Evolutionary conservation across 2,113 vertebrate genomes (phyloP).

Genomic region (Megaleporinus macrocephalus): DNA sequence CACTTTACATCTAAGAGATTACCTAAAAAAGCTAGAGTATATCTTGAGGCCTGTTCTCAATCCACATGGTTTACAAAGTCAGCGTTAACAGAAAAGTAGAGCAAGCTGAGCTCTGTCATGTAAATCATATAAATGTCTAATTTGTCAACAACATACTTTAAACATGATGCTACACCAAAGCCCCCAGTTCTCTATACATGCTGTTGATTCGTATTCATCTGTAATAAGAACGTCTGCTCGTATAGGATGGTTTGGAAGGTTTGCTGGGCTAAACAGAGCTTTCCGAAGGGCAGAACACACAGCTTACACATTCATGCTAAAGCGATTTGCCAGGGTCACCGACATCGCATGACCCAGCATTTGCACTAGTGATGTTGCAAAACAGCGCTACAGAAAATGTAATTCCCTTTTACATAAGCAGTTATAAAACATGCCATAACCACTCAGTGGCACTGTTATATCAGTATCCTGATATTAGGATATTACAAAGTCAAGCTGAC

Average conservation of each 20-base stretch:
- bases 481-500: neutral
- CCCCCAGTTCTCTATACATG: no score
- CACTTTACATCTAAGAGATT: no score
- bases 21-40: no score
- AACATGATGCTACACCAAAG: neutral
- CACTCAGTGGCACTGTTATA: constrained; percentile 5
- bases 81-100: no score
- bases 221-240: neutral
- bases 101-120: no score
- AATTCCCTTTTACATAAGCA: constrained; percentile 39
- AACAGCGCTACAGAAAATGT: neutral
- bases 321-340: constrained; percentile 1
- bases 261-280: neutral
- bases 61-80: no score
- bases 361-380: constrained; percentile 49
- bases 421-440: constrained; percentile 31
- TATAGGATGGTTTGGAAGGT: neutral
- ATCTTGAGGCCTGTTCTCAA: no score
- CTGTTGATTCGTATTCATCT: neutral
- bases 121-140: no score
- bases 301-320: neutral
- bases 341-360: constrained; percentile 42
- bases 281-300: neutral
- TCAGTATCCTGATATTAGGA: neutral
- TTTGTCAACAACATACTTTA: neutral